Conservation (phyloP, 2,113 vertebrate genomes). For the Vidua macroura region DNA sequence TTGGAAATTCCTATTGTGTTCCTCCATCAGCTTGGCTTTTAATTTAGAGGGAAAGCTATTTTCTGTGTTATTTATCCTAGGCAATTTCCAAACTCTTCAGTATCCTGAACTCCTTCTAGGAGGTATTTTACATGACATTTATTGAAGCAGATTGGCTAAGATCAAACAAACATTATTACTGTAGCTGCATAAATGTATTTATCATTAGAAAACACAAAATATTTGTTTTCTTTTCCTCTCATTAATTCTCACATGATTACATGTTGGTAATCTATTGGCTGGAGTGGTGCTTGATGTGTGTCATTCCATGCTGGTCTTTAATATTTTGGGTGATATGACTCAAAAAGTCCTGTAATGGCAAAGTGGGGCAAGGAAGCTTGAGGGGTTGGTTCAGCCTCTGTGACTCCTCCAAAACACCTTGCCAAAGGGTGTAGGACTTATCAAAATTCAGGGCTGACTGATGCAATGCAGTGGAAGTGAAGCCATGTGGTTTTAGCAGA, state of each 20-base stretch:
- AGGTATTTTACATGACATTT: background rate
- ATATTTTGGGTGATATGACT: background rate
- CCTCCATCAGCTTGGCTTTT: background rate
- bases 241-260: background rate
- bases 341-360: background rate
- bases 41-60: background rate
- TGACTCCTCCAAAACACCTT: background rate
- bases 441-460: background rate
- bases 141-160: background rate
- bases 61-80: background rate
- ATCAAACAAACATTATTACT: background rate
- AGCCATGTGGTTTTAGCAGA: background rate
- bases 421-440: background rate
- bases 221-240: background rate
- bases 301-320: background rate
- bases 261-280: background rate
- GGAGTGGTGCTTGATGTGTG: background rate
- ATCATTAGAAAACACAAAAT: background rate
- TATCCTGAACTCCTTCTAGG: background rate
- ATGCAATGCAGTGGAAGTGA: background rate
- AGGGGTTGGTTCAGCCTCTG: background rate
- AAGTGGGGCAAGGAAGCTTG: background rate
- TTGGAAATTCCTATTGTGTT: background rate
- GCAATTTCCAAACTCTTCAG: background rate
- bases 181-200: background rate